These are phyloP conservation scores for Phocoena phocoena DNA, from an alignment of 2,113 vertebrate genomes.

Conservation along the genomic window DNA sequence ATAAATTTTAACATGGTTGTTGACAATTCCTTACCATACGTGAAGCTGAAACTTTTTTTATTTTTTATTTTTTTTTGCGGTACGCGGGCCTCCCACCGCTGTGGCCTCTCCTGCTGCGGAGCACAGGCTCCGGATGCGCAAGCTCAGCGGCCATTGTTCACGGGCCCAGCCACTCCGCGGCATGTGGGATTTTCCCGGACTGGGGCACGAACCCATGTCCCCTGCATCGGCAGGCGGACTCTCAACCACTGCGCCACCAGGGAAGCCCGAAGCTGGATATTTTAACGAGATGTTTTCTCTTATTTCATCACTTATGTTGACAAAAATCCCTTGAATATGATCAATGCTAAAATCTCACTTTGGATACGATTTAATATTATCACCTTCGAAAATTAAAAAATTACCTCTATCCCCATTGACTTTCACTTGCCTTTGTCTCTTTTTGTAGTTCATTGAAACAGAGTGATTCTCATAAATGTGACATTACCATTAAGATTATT, in stretches of 20 bases:
- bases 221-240: too few relatives aligned
- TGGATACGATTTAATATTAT: not conserved
- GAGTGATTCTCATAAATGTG: slow-evolving; percentile 54
- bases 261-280: not conserved
- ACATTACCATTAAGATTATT: slow-evolving; percentile 59
- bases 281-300: not conserved
- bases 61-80: too few relatives aligned
- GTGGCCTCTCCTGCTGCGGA: too few relatives aligned
- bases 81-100: too few relatives aligned
- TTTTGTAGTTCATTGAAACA: slow-evolving; percentile 17
- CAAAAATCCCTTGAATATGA: not conserved
- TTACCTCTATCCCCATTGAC: not conserved
- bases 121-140: too few relatives aligned
- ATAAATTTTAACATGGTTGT: not conserved
- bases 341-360: not conserved
- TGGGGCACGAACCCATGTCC: too few relatives aligned
- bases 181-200: too few relatives aligned
- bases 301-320: slow-evolving; percentile 27
- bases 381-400: slow-evolving; percentile 34
- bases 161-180: too few relatives aligned
- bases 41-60: not conserved
- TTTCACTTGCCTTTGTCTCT: not conserved
- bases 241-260: too few relatives aligned
- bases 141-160: too few relatives aligned
- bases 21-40: not conserved